Evolutionary conservation across 2,797 vertebrate genomes (phyloP).

Genomic region (Tamandua tetradactyla): DNA sequence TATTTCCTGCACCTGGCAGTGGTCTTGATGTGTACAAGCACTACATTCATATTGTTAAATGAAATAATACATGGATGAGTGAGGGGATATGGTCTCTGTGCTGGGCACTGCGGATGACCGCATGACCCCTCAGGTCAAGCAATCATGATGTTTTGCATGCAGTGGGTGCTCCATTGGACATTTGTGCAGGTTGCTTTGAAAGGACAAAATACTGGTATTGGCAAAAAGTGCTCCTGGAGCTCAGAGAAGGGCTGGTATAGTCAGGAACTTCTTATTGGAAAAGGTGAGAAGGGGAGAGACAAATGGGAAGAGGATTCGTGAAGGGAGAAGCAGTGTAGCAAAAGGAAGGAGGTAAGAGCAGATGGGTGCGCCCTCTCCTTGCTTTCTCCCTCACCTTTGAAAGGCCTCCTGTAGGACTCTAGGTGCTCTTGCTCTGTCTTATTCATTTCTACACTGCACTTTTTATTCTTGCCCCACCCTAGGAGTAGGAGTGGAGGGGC

Average conservation of each 20-base stretch:
- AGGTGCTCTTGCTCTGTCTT: background rate
- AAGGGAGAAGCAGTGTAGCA: background rate
- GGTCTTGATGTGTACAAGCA: background rate
- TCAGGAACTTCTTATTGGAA: background rate
- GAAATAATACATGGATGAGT: background rate
- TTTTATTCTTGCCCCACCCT: background rate
- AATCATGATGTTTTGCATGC: rapidly evolving
- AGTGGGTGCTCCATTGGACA: background rate
- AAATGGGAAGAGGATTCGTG: background rate
- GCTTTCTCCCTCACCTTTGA: background rate
- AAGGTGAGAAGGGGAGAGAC: background rate
- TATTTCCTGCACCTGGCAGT: background rate
- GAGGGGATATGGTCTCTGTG: too few relatives aligned
- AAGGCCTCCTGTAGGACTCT: background rate
- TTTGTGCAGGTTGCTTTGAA: background rate
- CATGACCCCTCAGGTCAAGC: background rate
- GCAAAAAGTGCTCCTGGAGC: background rate
- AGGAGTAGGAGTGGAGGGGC: background rate
- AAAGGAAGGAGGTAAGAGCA: background rate
- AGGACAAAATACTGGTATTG: background rate
- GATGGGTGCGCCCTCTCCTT: background rate
- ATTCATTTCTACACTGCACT: background rate
- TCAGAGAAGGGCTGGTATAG: background rate
- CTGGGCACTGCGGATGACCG: background rate
- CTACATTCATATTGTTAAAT: background rate